A percentile compares a stretch with the other conserved stretches of the same genome.
Evolutionary conservation across 2,888 invertebrate genomes (phyloP).

Genomic region (Brachynemurus nebulosus): DNA sequence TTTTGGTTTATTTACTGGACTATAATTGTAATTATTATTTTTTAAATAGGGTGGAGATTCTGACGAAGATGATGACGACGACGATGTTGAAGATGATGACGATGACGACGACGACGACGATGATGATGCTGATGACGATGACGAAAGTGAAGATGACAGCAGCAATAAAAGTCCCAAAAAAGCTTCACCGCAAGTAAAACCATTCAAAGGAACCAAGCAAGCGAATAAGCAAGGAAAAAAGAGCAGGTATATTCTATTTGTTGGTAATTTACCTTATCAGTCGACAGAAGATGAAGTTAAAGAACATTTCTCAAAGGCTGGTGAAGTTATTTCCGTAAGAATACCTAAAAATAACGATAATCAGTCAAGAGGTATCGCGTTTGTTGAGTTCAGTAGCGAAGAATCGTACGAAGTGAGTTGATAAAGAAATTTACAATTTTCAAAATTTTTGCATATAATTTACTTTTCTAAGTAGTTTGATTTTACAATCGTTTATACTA

Average conservation of each 20-base stretch:
- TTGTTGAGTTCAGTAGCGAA: conserved; percentile 31
- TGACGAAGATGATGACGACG: conserved; percentile 10
- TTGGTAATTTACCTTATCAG: conserved; percentile 33
- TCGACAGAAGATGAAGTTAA: conserved; percentile 28
- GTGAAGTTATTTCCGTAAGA: conserved; percentile 27
- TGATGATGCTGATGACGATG: conserved; percentile 11
- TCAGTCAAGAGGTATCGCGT: conserved; percentile 31
- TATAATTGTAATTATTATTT: no score
- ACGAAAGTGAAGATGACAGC: conserved; percentile 7
- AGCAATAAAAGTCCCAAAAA: conserved; percentile 2
- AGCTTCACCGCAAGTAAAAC: neutral
- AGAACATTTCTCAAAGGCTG: conserved; percentile 33
- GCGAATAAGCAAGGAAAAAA: neutral
- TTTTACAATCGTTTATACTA: no score
- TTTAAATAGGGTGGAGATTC: conserved; percentile 15
- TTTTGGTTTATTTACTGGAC: no score
- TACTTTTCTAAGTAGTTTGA: no score
- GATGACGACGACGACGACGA: neutral
- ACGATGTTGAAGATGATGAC: conserved; percentile 1
- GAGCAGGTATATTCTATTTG: conserved; percentile 29
- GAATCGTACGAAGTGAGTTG: conserved; percentile 33
- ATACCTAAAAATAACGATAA: conserved; percentile 26
- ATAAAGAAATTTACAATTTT: no score
- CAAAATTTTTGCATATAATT: no score
- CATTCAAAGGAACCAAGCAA: conserved; percentile 3